Evolutionary conservation across 2,888 invertebrate species (phyloP), one percentile per base, ranked within the genome.

Genomic region (Orthosia gracilis): DNA sequence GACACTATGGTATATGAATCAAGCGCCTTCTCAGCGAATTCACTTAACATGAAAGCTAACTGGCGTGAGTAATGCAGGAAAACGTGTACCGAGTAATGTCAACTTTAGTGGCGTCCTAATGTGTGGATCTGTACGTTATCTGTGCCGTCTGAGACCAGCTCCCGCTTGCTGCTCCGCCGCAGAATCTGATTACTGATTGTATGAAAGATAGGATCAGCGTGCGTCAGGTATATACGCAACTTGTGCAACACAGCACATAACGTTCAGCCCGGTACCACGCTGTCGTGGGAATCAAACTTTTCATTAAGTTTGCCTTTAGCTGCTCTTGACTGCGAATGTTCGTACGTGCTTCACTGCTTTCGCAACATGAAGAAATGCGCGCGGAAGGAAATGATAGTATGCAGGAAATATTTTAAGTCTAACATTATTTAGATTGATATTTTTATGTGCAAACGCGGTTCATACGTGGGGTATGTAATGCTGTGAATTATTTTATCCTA

Each of bases 71-170:
- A 84, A 92, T 89, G 88, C 86, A 89, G 89, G 89, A 91, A 91
- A 90, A 90, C 86, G 78, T 89, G 85, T 85, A 89, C 85, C 86
- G 78, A 87, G 86, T 84, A 83, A 80, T 78, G 90, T 91, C 90
- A 91, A 90, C 88, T 90, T 89, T 88, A 90, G 89, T 89, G 85
- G 85, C 83, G 84, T 86, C 87, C 87, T 90, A 92, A 92, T 90
- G 91, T 91, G 90, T 88, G 86, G 85, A 88, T 91, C 91, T 92
- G 87, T 87, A 68, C 88, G 88, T 88, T 91, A 89, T 91, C 91
- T 87, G 88, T 81, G 86, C 70, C 76, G 88, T 89, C 91, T 87
- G 88, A 80, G 86, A 79, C 87, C 89, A 88, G 89, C 89, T 90
- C 89, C 90, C 87, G 88, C 84, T 63, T 55, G 65, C 76, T 78